These are phyloP conservation scores for Brachirus orientalis DNA, from an alignment of 2,113 vertebrate species.

Conservation along the genomic window DNA sequence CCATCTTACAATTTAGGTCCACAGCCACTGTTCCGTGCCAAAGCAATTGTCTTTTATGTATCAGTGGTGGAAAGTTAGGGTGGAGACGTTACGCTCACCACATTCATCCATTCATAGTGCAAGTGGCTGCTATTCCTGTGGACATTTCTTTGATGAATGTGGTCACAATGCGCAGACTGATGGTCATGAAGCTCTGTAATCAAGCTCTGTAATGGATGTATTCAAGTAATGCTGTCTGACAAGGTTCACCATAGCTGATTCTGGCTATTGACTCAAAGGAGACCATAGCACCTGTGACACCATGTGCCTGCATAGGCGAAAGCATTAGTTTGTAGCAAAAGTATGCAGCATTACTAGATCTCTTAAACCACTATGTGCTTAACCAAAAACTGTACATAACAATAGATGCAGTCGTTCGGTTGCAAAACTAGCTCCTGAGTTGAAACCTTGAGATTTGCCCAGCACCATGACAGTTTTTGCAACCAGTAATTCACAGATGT, in stretches of 20 bases:
- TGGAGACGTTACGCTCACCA: too few relatives aligned
- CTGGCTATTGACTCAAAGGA: neutral
- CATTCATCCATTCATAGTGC: neutral
- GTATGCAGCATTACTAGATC: neutral
- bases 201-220: conserved; percentile 1
- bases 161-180: too few relatives aligned
- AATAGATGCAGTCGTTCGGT: too few relatives aligned
- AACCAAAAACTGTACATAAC: neutral
- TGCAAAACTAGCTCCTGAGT: too few relatives aligned
- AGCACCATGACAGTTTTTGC: too few relatives aligned
- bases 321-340: conserved; percentile 2
- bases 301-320: neutral
- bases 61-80: neutral
- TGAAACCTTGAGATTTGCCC: too few relatives aligned
- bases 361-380: neutral
- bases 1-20: neutral
- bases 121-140: neutral
- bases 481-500: too few relatives aligned
- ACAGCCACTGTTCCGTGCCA: neutral
- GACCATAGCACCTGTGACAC: neutral
- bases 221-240: neutral
- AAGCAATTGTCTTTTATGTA: neutral
- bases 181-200: neutral
- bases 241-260: neutral
- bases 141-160: neutral